A percentile compares a stretch with the other conserved stretches of the same genome.
These are phyloP conservation scores for Noctua comes DNA, from an alignment of 2,888 invertebrate genomes.

Conservation along the genomic window DNA sequence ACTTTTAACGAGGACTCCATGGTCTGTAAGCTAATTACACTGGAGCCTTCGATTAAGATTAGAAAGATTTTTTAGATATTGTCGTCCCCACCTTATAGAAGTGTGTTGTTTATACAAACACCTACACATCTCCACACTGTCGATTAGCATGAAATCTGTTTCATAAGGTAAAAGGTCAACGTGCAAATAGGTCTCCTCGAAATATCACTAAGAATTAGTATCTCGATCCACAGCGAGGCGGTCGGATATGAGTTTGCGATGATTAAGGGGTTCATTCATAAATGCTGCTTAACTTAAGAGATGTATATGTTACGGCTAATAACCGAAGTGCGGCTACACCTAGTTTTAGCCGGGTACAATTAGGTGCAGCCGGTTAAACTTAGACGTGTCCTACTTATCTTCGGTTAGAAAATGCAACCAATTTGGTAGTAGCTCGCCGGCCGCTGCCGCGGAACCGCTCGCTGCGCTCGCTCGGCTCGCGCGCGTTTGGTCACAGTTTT, in stretches of 20 bases:
- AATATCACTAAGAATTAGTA: neutral
- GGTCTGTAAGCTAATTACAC: neutral
- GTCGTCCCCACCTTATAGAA: too few species aligned
- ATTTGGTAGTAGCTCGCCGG: too few species aligned
- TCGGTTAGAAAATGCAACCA: too few species aligned
- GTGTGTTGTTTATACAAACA: too few species aligned
- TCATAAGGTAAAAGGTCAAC: neutral
- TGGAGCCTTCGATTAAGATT: neutral
- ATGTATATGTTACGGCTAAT: too few species aligned
- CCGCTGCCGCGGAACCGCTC: too few species aligned
- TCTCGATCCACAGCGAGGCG: neutral
- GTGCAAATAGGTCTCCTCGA: neutral
- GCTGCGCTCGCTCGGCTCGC: too few species aligned
- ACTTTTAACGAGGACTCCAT: conserved; percentile 5
- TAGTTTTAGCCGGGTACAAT: too few species aligned
- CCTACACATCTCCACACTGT: neutral
- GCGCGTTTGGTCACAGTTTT: too few species aligned
- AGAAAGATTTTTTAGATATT: neutral
- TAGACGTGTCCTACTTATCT: too few species aligned
- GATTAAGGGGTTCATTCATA: neutral
- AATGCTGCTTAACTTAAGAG: neutral
- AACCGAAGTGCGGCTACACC: too few species aligned
- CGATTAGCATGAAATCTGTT: neutral
- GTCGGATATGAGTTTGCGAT: neutral
- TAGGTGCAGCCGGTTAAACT: too few species aligned